A percentile compares a stretch with the other conserved stretches of the same genome.
Conservation (phyloP, 53 echinoderm and acorn worm genomes). For the Echinometra lucunter region DNA sequence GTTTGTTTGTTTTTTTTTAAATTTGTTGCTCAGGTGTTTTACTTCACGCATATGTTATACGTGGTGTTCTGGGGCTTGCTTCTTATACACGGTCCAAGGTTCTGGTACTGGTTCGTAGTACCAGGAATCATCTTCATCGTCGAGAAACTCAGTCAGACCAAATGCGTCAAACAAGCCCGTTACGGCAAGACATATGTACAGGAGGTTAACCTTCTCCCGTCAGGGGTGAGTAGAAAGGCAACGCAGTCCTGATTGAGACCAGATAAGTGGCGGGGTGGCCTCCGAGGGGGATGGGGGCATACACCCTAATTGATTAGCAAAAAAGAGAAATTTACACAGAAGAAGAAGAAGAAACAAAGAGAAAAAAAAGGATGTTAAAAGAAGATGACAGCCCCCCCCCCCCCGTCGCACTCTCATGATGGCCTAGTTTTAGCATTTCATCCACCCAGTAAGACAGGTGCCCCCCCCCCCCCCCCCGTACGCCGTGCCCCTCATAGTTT, state of each 20-base stretch:
- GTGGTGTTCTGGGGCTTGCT: conserved; percentile 86
- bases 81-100: conserved; percentile 87
- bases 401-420: background rate
- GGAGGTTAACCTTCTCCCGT: conserved; percentile 89
- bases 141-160: conserved; percentile 86
- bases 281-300: no score
- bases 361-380: background rate
- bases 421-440: background rate
- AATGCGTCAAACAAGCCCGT: conserved; percentile 79
- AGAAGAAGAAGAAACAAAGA: background rate
- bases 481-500: background rate
- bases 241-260: no score
- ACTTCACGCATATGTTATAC: conserved; percentile 93
- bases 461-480: background rate
- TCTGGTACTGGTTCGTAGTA: conserved; percentile 86
- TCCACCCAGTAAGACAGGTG: background rate
- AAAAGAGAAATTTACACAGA: background rate
- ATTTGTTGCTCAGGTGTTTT: conserved; percentile 78
- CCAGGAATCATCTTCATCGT: conserved; percentile 84
- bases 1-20: no score
- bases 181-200: conserved; percentile 92
- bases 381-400: background rate
- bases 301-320: no score
- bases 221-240: conserved; percentile 79
- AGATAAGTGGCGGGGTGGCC: no score